Conservation (phyloP, 2,888 invertebrate genomes). For the Sthenelais limicola region DNA sequence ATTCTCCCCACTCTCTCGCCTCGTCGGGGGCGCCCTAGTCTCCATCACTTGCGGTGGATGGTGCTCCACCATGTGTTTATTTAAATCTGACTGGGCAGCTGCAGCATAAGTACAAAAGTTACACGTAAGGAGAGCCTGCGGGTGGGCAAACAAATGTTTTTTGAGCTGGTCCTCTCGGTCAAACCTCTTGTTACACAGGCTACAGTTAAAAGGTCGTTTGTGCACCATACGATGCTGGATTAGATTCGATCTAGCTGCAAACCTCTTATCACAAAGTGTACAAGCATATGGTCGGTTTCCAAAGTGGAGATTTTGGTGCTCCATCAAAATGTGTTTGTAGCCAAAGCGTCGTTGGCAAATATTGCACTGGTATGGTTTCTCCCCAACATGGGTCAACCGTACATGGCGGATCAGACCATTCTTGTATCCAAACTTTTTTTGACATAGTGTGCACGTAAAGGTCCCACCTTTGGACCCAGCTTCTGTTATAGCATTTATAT, state of each 20-base stretch:
- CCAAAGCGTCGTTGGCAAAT: constrained; percentile 59
- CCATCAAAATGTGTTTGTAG: constrained; percentile 65
- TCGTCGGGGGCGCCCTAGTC: constrained; percentile 39
- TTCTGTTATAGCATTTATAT: constrained; percentile 25
- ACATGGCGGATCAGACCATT: constrained; percentile 63
- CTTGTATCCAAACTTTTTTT: constrained; percentile 62
- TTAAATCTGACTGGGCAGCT: constrained; percentile 57
- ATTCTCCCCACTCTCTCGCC: constrained; percentile 41
- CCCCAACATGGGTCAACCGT: constrained; percentile 57
- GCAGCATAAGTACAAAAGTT: constrained; percentile 59
- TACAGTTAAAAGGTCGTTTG: constrained; percentile 60
- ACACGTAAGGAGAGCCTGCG: constrained; percentile 58
- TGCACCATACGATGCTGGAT: constrained; percentile 64
- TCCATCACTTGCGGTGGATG: constrained; percentile 57
- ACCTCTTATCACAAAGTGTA: constrained; percentile 62
- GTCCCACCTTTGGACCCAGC: constrained; percentile 44
- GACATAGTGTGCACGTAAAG: constrained; percentile 58
- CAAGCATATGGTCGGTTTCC: constrained; percentile 66
- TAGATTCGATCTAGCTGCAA: constrained; percentile 64
- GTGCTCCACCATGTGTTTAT: constrained; percentile 58
- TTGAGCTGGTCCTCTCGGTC: constrained; percentile 63
- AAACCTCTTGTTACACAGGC: constrained; percentile 61
- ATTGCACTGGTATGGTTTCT: constrained; percentile 55
- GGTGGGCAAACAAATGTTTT: constrained; percentile 63
- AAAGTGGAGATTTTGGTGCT: constrained; percentile 66